Conservation (phyloP, 2,888 invertebrate species). For the Xanthorhoe spadicearia region DNA sequence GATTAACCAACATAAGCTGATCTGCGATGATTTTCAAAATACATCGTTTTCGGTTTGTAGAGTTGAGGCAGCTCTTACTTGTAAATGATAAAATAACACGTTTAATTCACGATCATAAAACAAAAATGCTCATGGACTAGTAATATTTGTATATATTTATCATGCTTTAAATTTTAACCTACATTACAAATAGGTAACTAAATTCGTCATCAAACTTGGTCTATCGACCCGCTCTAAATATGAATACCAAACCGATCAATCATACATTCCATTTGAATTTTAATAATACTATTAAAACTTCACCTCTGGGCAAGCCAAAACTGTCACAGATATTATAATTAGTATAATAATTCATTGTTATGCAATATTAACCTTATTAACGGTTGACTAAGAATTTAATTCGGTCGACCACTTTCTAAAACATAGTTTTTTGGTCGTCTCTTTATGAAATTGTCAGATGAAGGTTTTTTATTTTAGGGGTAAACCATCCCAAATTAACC, state of each 20-base stretch:
- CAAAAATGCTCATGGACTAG: background rate
- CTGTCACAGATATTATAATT: conserved; percentile 64
- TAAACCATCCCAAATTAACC: no score
- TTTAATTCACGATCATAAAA: no score
- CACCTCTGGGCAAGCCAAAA: conserved; percentile 56
- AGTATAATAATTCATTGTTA: conserved; percentile 38
- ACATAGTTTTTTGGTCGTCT: no score
- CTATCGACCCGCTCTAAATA: conserved; percentile 5
- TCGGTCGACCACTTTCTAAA: background rate
- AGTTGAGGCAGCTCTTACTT: no score
- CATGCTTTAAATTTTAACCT: background rate
- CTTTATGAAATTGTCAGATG: no score
- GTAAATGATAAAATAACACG: no score
- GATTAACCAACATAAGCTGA: no score
- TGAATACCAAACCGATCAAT: conserved; percentile 50
- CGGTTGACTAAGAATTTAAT: conserved; percentile 14
- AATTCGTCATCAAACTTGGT: conserved; percentile 6
- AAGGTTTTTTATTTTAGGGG: no score
- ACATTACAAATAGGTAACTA: background rate
- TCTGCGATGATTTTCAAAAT: no score
- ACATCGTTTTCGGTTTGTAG: no score
- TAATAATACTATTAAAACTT: conserved; percentile 55
- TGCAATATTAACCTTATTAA: conserved; percentile 35
- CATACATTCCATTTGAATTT: conserved; percentile 53
- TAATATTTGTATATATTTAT: background rate